These are phyloP conservation scores for Pomphorhynchus laevis DNA, from an alignment of 1,140 invertebrate genomes.

Conservation along the genomic window DNA sequence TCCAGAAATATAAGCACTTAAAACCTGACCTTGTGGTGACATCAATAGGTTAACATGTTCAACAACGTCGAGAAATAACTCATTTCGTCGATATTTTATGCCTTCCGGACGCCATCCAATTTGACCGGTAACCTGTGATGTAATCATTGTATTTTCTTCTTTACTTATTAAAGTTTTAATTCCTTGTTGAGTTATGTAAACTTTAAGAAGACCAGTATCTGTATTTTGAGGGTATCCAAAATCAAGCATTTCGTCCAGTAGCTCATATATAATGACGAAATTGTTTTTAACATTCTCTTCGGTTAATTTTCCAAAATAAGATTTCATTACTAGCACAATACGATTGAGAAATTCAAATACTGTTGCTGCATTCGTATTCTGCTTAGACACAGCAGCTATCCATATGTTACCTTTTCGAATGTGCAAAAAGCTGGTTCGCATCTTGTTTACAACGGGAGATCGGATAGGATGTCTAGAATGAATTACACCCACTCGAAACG, in stretches of 20 bases:
- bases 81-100: constrained; percentile 91
- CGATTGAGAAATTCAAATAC: constrained; percentile 97
- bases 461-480: constrained; percentile 90
- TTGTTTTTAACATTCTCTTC: constrained; percentile 99
- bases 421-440: constrained; percentile 89
- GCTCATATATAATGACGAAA: constrained; percentile 93
- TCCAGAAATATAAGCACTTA: constrained; percentile 90
- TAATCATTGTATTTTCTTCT: constrained; percentile 96
- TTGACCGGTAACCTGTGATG: constrained; percentile 88
- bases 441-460: constrained; percentile 92
- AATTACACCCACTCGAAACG: constrained; percentile 93
- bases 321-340: constrained; percentile 95
- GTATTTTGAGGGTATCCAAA: constrained; percentile 99
- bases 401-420: constrained; percentile 83
- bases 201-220: constrained; percentile 88
- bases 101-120: constrained; percentile 98
- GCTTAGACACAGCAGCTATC: constrained; percentile 89
- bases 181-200: constrained; percentile 94
- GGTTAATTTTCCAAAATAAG: constrained; percentile 93
- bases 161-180: constrained; percentile 68
- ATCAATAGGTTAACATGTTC: constrained; percentile 96
- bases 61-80: constrained; percentile 85
- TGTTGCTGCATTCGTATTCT: constrained; percentile 99
- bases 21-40: constrained; percentile 94
- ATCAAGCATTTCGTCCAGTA: constrained; percentile 91